Evolutionary conservation across 2,113 vertebrate genomes (phyloP).

Genomic region (Alexandromys fortis): DNA sequence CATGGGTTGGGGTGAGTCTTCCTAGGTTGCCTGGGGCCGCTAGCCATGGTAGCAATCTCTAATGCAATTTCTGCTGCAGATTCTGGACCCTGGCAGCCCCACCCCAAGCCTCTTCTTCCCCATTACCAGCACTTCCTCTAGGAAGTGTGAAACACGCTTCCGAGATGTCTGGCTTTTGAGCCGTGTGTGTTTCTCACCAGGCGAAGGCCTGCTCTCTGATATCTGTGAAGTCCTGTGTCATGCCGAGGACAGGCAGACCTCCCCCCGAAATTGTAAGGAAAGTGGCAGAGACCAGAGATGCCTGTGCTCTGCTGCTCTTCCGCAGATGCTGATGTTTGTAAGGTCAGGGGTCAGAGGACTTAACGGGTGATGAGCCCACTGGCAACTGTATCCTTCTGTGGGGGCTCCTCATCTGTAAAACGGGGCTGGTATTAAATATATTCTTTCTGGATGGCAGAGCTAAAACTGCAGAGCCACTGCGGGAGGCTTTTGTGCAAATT

Average conservation of each 20-base stretch:
- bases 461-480: neutral
- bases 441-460: neutral
- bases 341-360: conserved; percentile 45
- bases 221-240: neutral
- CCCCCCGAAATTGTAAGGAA: neutral
- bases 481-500: neutral
- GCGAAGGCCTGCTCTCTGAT: neutral
- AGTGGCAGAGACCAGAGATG: neutral
- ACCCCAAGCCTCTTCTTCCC: neutral
- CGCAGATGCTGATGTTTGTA: neutral
- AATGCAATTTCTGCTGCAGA: neutral
- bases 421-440: neutral
- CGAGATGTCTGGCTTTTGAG: neutral
- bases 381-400: neutral
- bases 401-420: neutral
- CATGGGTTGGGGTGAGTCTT: neutral
- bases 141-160: neutral
- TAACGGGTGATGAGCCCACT: neutral
- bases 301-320: neutral
- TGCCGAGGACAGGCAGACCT: neutral
- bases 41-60: neutral
- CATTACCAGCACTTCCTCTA: neutral
- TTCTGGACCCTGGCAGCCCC: neutral
- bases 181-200: neutral
- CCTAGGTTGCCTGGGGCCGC: neutral